Evolutionary conservation across 1,140 invertebrate species (phyloP), one percentile per base, ranked within the genome.

Genomic region (Brachionus manjavacas): DNA sequence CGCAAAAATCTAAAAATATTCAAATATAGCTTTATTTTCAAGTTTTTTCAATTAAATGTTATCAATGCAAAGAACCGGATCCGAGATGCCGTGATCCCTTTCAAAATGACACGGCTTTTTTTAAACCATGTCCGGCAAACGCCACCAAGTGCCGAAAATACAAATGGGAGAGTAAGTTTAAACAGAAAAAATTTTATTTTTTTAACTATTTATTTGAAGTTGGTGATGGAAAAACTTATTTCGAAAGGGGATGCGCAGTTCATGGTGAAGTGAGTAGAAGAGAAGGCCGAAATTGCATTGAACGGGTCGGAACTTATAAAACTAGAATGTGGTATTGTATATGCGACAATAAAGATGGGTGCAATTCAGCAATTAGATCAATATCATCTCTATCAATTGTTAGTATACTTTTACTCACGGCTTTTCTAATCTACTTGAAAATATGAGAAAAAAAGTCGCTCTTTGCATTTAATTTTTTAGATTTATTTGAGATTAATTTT

Each of bases 281-380:
- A 35, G 43, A 84, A 55, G 83, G 83, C 35, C 23, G 83, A 52
- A 66, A 84, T 78, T 84, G 83, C 28, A 84, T 84, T 74, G 83
- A 84, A 35, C 25, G 83, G 25, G 83, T 84, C 4, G 83, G 83
- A 60, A 76, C 66, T 14, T 84, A 52, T n/a, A 76, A 84, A 55
- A 84, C 83, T 2, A 35, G 60, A 60, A 74, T 84, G 70, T 84
- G 83, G 83, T 84, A 74, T 84, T 84, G 83, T 46, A 55, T 52
- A n/a, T 84, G 83, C 74, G 83, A 84, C 39, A 84, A 84, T 25
- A 72, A 76, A 55, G 83, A 84, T 76, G 83, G 83, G 28, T 84
- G 83, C 41, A 84, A 84, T 76, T 68, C 60, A 43, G 25, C 39
- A 16, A 60, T 25, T 0, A 41, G 16, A 14, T 11, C 43, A 83